These are phyloP conservation scores for Vulpes vulpes DNA, from an alignment of 2,113 vertebrate genomes.

Conservation along the genomic window DNA sequence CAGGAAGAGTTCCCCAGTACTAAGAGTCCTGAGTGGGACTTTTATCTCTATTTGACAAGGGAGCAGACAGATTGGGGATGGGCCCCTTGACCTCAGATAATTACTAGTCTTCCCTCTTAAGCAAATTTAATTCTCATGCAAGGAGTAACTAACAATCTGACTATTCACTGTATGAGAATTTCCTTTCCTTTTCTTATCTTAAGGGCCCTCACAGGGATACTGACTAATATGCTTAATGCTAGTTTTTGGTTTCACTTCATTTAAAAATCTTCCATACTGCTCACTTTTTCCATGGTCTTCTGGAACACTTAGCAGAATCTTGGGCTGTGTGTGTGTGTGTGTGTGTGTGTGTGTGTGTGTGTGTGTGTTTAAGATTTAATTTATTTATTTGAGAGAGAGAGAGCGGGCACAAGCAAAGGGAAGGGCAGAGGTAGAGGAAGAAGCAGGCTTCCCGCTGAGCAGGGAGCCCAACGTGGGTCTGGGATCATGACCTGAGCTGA, in stretches of 20 bases:
- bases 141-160: conserved; percentile 70
- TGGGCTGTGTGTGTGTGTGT: neutral
- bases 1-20: conserved; percentile 39
- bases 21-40: conserved; percentile 60
- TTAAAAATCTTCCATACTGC: conserved; percentile 48
- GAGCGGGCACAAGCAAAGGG: too few relatives aligned
- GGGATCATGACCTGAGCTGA: too few relatives aligned
- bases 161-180: conserved; percentile 61
- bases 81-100: conserved; percentile 69
- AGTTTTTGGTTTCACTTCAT: conserved; percentile 54
- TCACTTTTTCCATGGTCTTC: neutral
- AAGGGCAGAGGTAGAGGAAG: too few relatives aligned
- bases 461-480: too few relatives aligned
- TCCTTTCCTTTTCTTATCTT: conserved; percentile 60
- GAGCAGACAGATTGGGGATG: conserved; percentile 67
- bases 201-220: conserved; percentile 31
- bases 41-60: conserved; percentile 72
- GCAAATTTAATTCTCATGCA: conserved; percentile 65
- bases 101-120: conserved; percentile 61
- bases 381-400: too few relatives aligned
- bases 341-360: too few relatives aligned
- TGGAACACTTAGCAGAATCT: neutral
- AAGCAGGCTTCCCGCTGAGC: too few relatives aligned
- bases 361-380: too few relatives aligned
- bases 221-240: conserved; percentile 48